phyloP scores from a whole-genome alignment of 2,797 vertebrate species.

The Diceros bicornis region DNA sequence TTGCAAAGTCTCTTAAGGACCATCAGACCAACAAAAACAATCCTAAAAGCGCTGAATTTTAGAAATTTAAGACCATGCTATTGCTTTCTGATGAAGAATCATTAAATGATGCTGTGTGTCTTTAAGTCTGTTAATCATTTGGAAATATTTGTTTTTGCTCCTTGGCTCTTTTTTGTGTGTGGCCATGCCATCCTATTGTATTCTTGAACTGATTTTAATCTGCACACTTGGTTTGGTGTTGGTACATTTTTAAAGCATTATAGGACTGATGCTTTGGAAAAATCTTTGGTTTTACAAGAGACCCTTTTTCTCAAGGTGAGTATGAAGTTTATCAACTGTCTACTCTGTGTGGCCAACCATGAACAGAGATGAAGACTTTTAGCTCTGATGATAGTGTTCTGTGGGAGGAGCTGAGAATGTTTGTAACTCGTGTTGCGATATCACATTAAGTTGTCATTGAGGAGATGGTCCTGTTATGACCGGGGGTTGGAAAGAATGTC shows the following conservation, averaged over 20 bases:
- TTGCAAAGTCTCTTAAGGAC: not conserved
- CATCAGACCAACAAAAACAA: not conserved
- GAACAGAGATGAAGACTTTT: not conserved
- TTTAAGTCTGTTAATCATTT: constrained; percentile 73
- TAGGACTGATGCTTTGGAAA: constrained; percentile 83
- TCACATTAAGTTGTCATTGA: constrained; percentile 63
- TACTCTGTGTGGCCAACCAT: not conserved
- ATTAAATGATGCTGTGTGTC: constrained; percentile 49
- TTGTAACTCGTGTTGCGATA: not conserved
- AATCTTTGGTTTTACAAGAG: constrained; percentile 81
- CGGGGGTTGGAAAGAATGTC: constrained; percentile 51
- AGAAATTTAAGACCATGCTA: not conserved
- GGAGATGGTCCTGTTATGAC: not conserved
- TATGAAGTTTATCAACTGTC: constrained; percentile 59
- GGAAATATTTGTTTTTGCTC: constrained; percentile 73
- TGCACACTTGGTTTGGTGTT: constrained; percentile 80
- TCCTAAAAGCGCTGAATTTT: constrained; percentile 47
- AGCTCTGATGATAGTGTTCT: not conserved
- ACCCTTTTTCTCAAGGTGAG: constrained; percentile 84
- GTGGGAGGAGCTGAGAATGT: constrained; percentile 22
- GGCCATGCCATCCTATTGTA: constrained; percentile 73
- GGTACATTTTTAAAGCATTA: constrained; percentile 69
- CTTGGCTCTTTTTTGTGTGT: constrained; percentile 68
- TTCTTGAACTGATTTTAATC: constrained; percentile 78
- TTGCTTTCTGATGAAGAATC: constrained; percentile 50